Evolutionary conservation across 1,140 invertebrate species (phyloP).

Genomic region (Lepidostoma basale): DNA sequence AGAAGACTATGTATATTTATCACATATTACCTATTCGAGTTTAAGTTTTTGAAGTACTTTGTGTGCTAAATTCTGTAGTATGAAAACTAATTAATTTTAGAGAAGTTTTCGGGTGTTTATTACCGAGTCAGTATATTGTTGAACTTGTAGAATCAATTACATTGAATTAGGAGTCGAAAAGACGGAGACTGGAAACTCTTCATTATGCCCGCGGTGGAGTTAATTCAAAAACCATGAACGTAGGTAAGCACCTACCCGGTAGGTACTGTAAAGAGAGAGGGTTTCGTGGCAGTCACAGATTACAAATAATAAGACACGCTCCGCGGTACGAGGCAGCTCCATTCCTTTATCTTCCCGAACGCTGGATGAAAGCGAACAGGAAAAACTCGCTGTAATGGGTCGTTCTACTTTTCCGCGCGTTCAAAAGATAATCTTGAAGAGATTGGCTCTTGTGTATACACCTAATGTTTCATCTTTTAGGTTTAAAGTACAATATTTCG

Average conservation of each 20-base stretch:
- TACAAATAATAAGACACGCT: constrained; percentile 18
- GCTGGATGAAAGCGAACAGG: background rate
- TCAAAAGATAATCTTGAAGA: background rate
- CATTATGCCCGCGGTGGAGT: constrained; percentile 14
- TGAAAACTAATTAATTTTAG: too few species aligned
- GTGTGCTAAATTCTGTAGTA: too few species aligned
- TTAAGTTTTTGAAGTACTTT: too few species aligned
- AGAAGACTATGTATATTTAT: too few species aligned
- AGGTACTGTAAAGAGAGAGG: background rate
- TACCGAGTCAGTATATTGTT: too few species aligned
- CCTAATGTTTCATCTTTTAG: background rate
- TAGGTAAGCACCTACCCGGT: background rate
- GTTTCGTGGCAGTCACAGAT: background rate
- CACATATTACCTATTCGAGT: too few species aligned
- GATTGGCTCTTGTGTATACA: background rate
- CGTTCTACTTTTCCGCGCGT: background rate
- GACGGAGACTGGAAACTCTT: background rate
- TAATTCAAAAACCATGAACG: constrained; percentile 13
- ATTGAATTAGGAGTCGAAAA: too few species aligned
- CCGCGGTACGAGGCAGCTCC: background rate
- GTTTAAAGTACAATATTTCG: too few species aligned
- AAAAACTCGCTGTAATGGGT: constrained; percentile 3
- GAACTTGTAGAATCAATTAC: too few species aligned
- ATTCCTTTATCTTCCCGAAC: background rate
- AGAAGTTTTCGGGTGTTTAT: too few species aligned